Evolutionary conservation across 92 coral and sea anemone genomes (phyloP).

Genomic region (Metridium senile): DNA sequence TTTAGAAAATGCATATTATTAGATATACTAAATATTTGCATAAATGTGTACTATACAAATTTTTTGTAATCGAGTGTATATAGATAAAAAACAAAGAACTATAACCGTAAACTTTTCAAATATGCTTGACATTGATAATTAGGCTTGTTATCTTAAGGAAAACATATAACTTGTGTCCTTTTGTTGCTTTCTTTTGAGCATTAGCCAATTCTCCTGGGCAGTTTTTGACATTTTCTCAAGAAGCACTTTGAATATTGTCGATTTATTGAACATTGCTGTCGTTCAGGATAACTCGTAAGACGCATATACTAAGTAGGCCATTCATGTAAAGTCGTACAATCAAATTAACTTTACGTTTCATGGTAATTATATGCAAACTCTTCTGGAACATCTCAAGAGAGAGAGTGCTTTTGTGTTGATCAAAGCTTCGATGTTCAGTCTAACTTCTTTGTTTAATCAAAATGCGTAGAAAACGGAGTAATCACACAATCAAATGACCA

Average conservation of each 20-base stretch:
- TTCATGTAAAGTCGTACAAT: not conserved
- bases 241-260: not conserved
- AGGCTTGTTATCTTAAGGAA: not conserved
- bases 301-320: too few relatives aligned
- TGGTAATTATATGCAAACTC: not conserved
- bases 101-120: not conserved
- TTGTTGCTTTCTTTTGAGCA: not conserved
- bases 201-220: not conserved
- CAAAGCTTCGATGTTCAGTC: too few relatives aligned
- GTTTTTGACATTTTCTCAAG: slow-evolving; percentile 4
- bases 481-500: not conserved
- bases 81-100: not conserved
- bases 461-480: not conserved
- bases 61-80: too few relatives aligned
- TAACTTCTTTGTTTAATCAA: not conserved
- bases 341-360: not conserved
- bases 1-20: too few relatives aligned
- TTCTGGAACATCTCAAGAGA: not conserved
- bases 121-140: not conserved
- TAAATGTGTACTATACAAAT: too few relatives aligned
- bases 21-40: too few relatives aligned
- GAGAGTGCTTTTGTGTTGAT: not conserved
- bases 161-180: not conserved
- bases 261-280: not conserved
- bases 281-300: too few relatives aligned